Evolutionary conservation across 2,797 vertebrate species (phyloP), one percentile per base, ranked within the genome.

Genomic region (Mionectes olivaceus): DNA sequence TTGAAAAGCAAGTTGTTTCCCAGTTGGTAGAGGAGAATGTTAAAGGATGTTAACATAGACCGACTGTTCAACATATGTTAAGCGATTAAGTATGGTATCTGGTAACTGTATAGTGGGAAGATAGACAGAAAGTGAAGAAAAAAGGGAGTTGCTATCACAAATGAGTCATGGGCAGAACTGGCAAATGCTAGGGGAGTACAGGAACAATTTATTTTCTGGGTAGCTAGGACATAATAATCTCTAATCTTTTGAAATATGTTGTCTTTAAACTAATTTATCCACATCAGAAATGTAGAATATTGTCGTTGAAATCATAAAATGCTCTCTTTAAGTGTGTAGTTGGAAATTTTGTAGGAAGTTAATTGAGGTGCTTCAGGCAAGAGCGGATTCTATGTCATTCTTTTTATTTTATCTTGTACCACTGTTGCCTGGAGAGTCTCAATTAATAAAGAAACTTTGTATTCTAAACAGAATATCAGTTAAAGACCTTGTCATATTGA

Each of bases 301-400:
- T 96, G 93, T 95, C 91, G 91, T 96, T 97, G 93, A 88, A 97
- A 94, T 93, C 32, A 87, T 81, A 95, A 97, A 97, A 95, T 75
- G 53, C 52, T 95, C 46, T 96, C 86, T 97, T 94, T 90, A 95
- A 86, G 52, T 96, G 81, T 94, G 71, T 93, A 92, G 76, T 91
- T 95, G 92, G 77, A 95, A 95, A 88, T 95, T 96, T 94, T 95
- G 91, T 96, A 94, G 89, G 79, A 74, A 96, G 87, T 92, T 98
- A 97, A 97, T 97, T 96, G 95, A 97, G 86, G 59, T 96, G 84
- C 95, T 97, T 95, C 89, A 94, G 96, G 90, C 91, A 89, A 83
- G 55, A 76, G 77, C 5, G 2, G 64, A 90, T 95, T 73, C 94
- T 94, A 13, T 91, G 82, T 74, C 76, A 83, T 97, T 95, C 90